Conservation (phyloP, 2,113 vertebrate species). For the Tachysurus vachellii region DNA sequence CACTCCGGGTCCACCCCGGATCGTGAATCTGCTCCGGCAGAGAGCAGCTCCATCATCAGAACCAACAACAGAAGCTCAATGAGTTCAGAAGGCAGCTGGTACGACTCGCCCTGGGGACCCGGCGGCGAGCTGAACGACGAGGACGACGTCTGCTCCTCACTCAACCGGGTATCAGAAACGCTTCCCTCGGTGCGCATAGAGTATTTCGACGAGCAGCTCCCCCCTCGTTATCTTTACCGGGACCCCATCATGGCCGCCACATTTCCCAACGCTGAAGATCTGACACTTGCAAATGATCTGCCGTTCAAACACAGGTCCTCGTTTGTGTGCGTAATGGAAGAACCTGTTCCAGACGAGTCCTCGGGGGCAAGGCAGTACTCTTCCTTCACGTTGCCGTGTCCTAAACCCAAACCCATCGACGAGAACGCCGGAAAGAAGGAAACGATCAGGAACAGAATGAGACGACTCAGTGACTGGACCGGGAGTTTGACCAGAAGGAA, state of each 20-base stretch:
- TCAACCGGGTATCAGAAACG: slow-evolving; percentile 68
- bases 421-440: slow-evolving; percentile 83
- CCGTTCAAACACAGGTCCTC: slow-evolving; percentile 77
- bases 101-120: slow-evolving; percentile 90
- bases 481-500: slow-evolving; percentile 94
- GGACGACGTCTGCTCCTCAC: slow-evolving; percentile 69
- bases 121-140: slow-evolving; percentile 76
- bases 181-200: slow-evolving; percentile 68
- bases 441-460: slow-evolving; percentile 85
- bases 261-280: slow-evolving; percentile 70
- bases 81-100: slow-evolving; percentile 94
- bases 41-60: slow-evolving; percentile 76
- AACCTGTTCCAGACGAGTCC: slow-evolving; percentile 78
- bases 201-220: slow-evolving; percentile 77
- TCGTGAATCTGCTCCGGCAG: slow-evolving; percentile 62
- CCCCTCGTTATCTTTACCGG: slow-evolving; percentile 77
- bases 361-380: slow-evolving; percentile 77
- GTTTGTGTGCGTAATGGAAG: slow-evolving; percentile 84
- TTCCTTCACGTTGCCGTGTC: slow-evolving; percentile 90
- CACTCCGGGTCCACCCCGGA: slow-evolving; percentile 71
- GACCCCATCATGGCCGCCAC: slow-evolving; percentile 75
- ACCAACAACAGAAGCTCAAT: slow-evolving; percentile 93
- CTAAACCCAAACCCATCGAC: slow-evolving; percentile 74
- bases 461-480: slow-evolving; percentile 93
- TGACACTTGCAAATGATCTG: slow-evolving; percentile 70